Conservation (phyloP, 2,888 invertebrate genomes). For the Abscondita cerata region DNA sequence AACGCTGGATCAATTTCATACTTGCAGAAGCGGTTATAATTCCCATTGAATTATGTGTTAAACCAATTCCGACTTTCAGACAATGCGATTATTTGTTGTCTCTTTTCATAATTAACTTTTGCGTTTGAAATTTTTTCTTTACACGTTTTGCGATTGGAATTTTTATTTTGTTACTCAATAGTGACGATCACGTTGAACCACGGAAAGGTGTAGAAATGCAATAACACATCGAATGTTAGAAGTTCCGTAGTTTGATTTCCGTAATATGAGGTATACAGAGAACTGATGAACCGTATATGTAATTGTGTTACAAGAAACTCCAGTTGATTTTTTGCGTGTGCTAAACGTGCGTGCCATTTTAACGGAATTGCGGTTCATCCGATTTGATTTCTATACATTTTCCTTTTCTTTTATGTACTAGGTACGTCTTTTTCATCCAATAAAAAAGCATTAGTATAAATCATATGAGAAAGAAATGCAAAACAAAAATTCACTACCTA, state of each 20-base stretch:
- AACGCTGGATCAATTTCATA: conserved; percentile 30
- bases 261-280: conserved; percentile 38
- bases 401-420: conserved; percentile 1
- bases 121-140: conserved; percentile 28
- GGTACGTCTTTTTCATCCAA: no score
- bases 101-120: conserved; percentile 38
- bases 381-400: conserved; percentile 28
- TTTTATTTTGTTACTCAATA: conserved; percentile 22
- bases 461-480: no score
- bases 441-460: no score
- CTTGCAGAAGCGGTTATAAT: conserved; percentile 32
- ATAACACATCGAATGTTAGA: conserved; percentile 36
- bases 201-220: conserved; percentile 33
- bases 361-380: conserved; percentile 26
- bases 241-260: conserved; percentile 36
- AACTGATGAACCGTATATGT: conserved; percentile 40
- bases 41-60: conserved; percentile 42
- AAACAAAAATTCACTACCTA: no score
- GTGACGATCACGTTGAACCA: conserved; percentile 18
- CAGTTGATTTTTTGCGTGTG: conserved; percentile 37
- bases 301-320: conserved; percentile 38
- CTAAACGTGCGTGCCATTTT: conserved; percentile 39
- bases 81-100: conserved; percentile 38
- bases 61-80: conserved; percentile 41
- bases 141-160: conserved; percentile 7